A percentile compares a stretch with the other conserved stretches of the same genome.
Conservation (phyloP, 2,888 invertebrate genomes). For the Trissonchulus latispiculum region DNA sequence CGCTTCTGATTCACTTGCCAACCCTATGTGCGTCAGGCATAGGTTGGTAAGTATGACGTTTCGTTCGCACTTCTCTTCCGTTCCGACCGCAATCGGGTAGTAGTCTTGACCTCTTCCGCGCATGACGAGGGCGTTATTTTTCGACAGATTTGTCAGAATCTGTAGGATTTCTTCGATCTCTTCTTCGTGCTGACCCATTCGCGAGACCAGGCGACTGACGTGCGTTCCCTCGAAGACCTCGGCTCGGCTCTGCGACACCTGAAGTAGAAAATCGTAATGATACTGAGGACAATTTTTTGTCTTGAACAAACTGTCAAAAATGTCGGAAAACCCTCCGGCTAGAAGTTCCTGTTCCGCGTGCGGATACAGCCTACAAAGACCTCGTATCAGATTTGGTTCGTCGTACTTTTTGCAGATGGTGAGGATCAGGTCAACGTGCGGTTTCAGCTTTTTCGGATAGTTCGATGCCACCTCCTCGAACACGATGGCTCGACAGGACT, state of each 20-base stretch:
- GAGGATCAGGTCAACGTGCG: background rate
- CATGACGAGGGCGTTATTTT: conserved; percentile 11
- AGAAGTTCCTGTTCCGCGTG: conserved; percentile 1
- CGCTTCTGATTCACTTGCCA: conserved; percentile 2
- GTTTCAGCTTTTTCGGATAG: background rate
- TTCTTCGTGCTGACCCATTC: conserved; percentile 17
- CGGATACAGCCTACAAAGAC: background rate
- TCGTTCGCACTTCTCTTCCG: background rate
- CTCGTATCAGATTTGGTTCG: background rate
- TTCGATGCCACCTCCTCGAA: conserved; percentile 12
- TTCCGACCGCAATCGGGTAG: conserved; percentile 5
- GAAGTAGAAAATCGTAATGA: conserved; percentile 7
- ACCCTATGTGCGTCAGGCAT: background rate
- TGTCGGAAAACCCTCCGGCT: background rate
- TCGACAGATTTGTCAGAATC: background rate
- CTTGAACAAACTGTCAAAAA: conserved; percentile 9
- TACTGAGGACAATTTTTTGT: conserved; percentile 12
- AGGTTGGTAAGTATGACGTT: conserved; percentile 7
- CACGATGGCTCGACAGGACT: background rate
- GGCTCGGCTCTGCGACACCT: background rate
- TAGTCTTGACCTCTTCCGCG: conserved; percentile 8
- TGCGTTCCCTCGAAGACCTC: background rate
- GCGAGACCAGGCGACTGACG: conserved; percentile 6
- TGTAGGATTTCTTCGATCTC: conserved; percentile 8
- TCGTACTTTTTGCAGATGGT: background rate